phyloP scores from a whole-genome alignment of 2,113 vertebrate species.

The Cyanoliseus patagonus region DNA sequence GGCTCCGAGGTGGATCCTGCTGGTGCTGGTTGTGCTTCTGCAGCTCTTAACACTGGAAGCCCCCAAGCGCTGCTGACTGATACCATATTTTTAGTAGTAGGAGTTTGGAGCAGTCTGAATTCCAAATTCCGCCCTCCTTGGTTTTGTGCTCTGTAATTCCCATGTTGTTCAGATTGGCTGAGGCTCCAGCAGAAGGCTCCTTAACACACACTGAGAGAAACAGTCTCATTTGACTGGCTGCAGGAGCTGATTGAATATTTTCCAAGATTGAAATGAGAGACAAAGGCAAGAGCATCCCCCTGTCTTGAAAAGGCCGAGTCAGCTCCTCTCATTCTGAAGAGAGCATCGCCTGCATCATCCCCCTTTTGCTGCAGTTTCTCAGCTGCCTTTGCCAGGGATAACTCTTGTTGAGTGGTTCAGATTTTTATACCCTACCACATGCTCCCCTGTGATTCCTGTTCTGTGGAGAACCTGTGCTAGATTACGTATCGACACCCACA shows the following conservation, averaged over 20 bases:
- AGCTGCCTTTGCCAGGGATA: neutral
- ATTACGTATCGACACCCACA: neutral
- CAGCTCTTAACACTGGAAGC: fast-evolving
- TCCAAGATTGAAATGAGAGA: neutral
- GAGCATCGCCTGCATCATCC: fast-evolving
- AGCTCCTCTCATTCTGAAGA: neutral
- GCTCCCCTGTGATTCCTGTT: neutral
- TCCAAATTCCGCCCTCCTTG: neutral
- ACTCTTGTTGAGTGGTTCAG: neutral
- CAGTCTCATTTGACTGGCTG: neutral
- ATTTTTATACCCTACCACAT: neutral
- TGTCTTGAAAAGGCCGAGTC: neutral
- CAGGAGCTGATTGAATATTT: neutral
- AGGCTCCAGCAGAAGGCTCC: neutral
- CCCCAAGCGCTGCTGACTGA: neutral
- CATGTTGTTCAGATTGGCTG: neutral
- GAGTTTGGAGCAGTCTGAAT: neutral
- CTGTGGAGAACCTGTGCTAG: neutral
- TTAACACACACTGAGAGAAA: fast-evolving
- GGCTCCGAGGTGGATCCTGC: neutral
- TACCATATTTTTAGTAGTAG: neutral
- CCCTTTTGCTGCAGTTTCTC: neutral
- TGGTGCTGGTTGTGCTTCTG: neutral
- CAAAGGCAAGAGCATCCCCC: neutral
- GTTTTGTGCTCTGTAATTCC: neutral